Evolutionary conservation across 2,888 invertebrate species (phyloP), one percentile per base, ranked within the genome.

Genomic region (Phoenoteleia sp.): DNA sequence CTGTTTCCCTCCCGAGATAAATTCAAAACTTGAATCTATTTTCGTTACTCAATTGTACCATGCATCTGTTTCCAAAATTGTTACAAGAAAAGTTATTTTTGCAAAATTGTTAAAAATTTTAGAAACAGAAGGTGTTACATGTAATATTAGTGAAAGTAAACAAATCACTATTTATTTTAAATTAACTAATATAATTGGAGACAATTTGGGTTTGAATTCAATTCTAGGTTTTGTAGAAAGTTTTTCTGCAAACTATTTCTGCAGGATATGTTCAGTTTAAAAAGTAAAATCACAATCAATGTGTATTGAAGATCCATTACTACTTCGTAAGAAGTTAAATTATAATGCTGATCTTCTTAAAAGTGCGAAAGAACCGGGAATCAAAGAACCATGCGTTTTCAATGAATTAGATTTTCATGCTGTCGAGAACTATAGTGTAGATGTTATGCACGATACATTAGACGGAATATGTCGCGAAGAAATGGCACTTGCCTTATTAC

Each of bases 31-130:
- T 15, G 27, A 27, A 7, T 84, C 74, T 60, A 84, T 87, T 49
- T 85, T 86, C 49, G 7, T 85, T 13, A 36, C 29, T 1, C 81
- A 81, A 39, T 47, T 87, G 3, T 87, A 81, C 58, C 39, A 86
- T 54, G 79, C 64, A 9, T 49, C 76, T 33, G 84, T n/a, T n/a
- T n/a, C n/a, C n/a, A n/a, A n/a, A n/a, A n/a, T n/a, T n/a, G n/a
- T 25, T 62, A 52, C 49, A 45, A 23, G 13, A 54, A 45, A 33
- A 17, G 7, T 19, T 7, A 42, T 42, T 17, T 42, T 42, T 6
- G 3, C 42, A 81, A 58, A 45, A 9, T 4, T 29, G 69, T 71
- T 47, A 49, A 25, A 47, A 45, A n/a, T 82, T 23, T 54, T 87
- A 23, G 85, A 85, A 71, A 66, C 19, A 45, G 47, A 79, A 36